Evolutionary conservation across 2,113 vertebrate species (phyloP).

Genomic region (Strix uralensis): DNA sequence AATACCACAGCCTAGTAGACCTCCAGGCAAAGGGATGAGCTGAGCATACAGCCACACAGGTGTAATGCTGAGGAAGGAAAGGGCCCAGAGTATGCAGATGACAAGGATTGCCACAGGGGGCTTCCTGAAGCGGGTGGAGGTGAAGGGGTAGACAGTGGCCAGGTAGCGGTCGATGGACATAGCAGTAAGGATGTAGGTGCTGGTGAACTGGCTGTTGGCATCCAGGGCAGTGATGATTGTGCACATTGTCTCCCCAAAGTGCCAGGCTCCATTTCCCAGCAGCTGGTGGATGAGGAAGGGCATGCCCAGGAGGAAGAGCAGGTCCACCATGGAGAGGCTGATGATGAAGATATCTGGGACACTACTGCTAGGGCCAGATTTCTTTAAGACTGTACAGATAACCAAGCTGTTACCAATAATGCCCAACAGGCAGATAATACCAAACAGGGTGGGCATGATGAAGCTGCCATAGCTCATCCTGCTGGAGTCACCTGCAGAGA

Average conservation of each 20-base stretch:
- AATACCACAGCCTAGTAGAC: constrained; percentile 55
- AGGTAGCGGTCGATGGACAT: constrained; percentile 60
- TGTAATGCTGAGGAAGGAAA: constrained; percentile 63
- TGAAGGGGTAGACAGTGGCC: constrained; percentile 55
- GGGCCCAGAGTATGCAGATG: constrained; percentile 31
- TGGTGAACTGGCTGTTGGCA: constrained; percentile 69
- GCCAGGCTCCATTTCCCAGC: constrained; percentile 59
- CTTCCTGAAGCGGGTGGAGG: constrained; percentile 54
- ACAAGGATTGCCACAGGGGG: background rate
- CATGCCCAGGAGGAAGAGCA: constrained; percentile 66
- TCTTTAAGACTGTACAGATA: constrained; percentile 72
- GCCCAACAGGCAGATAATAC: constrained; percentile 71
- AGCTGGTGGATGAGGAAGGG: constrained; percentile 70
- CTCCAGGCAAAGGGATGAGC: constrained; percentile 53
- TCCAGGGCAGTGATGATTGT: constrained; percentile 60
- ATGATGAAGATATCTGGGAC: constrained; percentile 66
- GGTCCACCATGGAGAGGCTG: constrained; percentile 63
- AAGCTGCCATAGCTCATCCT: constrained; percentile 49
- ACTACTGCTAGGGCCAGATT: constrained; percentile 58
- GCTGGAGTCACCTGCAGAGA: background rate
- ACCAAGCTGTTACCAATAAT: constrained; percentile 67
- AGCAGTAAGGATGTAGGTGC: constrained; percentile 61
- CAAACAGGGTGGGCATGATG: constrained; percentile 71
- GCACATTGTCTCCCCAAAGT: constrained; percentile 43
- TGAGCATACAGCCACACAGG: constrained; percentile 59